Base-by-base conservation (phyloP, 2,797 vertebrate species). In the Clarias pachynema region DNA sequence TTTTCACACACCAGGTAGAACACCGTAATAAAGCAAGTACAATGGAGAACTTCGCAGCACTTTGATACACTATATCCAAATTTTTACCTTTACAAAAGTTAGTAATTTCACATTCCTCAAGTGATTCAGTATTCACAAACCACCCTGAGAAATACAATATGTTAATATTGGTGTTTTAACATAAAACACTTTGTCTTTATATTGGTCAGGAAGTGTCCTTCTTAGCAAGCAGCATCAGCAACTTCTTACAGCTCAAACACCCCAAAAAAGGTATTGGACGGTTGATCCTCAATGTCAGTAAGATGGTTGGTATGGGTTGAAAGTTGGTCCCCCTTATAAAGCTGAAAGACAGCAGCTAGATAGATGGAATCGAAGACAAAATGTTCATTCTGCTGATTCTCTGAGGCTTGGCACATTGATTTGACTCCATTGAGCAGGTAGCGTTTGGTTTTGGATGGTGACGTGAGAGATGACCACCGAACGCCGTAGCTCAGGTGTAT, bases 211-310 rank as follows among this genome's bases (percentile, higher is more conserved):
- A 63, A 24, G 16, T 62, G n/a, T n/a, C 78, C 26, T 72, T 56
- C 62, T 68, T 8, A 14, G 20, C 44, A 79, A 84, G 56, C 29
- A 78, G 16, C 24, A 4, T 26, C 3, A 24, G 24, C 0, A 53
- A 3, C 0, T 77, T n/a, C 44, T 95, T 68, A 96, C 87, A 96
- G 84, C 16, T 93, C 91, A 85, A 96, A 95, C 59, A 93, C 94
- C 2, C 95, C 95, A 44, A 96, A 96, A 90, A 94, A 95, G 0
- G 91, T 95, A 78, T 93, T 91, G 10, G 94, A 92, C 0, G 81
- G 4, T 0, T 86, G 73, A 0, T 87, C 88, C 1, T 91, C 89
- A 44, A 95, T 65, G 0, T 68, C 0, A 0, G 4, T 2, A 78
- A 91, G 44, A 70, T 84, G 87, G 2, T 80, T 81, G 75, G 89